Evolutionary conservation across 2,113 vertebrate genomes (phyloP).

Genomic region (Bothrops jararaca): DNA sequence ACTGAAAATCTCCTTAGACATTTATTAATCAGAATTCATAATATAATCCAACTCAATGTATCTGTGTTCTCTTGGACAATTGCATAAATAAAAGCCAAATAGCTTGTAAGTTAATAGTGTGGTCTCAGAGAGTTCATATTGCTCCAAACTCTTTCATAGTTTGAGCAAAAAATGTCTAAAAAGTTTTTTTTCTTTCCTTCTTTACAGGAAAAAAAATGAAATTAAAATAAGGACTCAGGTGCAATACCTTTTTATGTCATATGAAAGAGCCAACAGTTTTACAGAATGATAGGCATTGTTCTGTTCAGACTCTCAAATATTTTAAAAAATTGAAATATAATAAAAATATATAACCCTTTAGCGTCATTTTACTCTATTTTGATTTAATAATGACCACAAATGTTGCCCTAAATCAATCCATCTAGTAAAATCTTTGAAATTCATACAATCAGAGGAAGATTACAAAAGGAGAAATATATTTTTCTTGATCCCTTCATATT

Average conservation of each 20-base stretch:
- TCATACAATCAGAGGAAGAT: neutral
- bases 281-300: neutral
- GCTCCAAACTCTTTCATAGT: neutral
- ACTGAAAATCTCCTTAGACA: neutral
- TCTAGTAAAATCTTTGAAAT: neutral
- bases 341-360: neutral
- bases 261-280: neutral
- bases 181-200: neutral
- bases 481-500: neutral
- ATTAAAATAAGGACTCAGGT: neutral
- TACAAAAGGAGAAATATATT: neutral
- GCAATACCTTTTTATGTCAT: neutral
- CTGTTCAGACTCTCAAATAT: neutral
- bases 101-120: constrained; percentile 10
- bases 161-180: constrained; percentile 39
- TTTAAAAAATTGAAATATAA: neutral
- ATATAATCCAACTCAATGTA: neutral
- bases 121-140: constrained; percentile 39
- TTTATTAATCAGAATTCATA: neutral
- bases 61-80: constrained; percentile 24
- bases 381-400: neutral
- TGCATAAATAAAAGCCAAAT: constrained; percentile 15
- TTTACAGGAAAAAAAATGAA: neutral
- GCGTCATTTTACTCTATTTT: neutral
- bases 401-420: neutral